phyloP scores from a whole-genome alignment of 2,888 invertebrate species.

The Brachypterus glaber region DNA sequence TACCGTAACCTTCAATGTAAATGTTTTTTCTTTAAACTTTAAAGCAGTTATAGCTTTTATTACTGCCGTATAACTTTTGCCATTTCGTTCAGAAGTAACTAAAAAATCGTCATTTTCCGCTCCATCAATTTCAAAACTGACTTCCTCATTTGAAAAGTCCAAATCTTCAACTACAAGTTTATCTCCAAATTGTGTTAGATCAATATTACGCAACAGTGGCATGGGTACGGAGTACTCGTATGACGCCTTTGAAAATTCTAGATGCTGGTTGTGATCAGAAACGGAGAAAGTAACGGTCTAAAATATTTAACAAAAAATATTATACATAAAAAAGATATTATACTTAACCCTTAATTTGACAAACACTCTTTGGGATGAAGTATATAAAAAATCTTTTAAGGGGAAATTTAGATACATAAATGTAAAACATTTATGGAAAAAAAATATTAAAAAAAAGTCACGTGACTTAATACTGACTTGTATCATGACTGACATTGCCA shows the following conservation, averaged over 20 bases:
- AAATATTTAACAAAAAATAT: slow-evolving; percentile 26
- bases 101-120: slow-evolving; percentile 24
- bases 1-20: slow-evolving; percentile 29
- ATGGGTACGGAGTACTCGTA: slow-evolving; percentile 42
- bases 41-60: slow-evolving; percentile 21
- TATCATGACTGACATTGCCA: no score
- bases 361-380: no score
- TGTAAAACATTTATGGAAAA: no score
- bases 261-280: slow-evolving; percentile 46
- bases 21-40: slow-evolving; percentile 14
- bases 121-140: slow-evolving; percentile 26
- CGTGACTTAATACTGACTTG: no score
- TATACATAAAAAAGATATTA: no score
- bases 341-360: no score
- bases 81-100: slow-evolving; percentile 11
- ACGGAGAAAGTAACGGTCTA: slow-evolving; percentile 40
- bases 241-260: slow-evolving; percentile 36
- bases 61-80: slow-evolving; percentile 22
- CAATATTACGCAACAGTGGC: slow-evolving; percentile 41
- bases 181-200: slow-evolving; percentile 38
- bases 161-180: slow-evolving; percentile 43
- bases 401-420: no score
- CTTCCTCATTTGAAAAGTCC: slow-evolving; percentile 42
- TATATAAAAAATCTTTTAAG: no score
- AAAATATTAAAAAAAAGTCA: no score